Evolutionary conservation across 2,797 vertebrate genomes (phyloP).

Genomic region (Thunnus albacares): DNA sequence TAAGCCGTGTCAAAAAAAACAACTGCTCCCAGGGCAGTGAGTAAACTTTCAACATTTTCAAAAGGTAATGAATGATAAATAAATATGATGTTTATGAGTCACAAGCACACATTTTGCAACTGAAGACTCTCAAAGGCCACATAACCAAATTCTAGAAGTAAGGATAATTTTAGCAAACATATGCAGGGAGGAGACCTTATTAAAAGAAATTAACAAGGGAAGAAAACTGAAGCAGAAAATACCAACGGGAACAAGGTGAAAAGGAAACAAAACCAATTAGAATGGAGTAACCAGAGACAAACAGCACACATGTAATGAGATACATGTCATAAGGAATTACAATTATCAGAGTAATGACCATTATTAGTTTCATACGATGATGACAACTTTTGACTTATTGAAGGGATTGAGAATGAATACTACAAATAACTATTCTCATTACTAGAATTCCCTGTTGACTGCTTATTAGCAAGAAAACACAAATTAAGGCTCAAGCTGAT

Average conservation of each 20-base stretch:
- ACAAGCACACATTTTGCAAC: slow-evolving; percentile 20
- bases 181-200: not conserved
- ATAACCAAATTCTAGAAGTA: slow-evolving; percentile 25
- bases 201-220: slow-evolving; percentile 23
- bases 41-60: slow-evolving; percentile 35
- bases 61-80: slow-evolving; percentile 37
- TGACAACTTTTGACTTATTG: not conserved
- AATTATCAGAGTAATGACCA: not conserved
- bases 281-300: not conserved
- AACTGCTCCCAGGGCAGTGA: slow-evolving; percentile 11
- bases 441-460: not conserved
- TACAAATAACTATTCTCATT: not conserved
- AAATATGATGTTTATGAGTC: slow-evolving; percentile 45
- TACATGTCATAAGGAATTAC: not conserved
- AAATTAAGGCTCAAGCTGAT: no score
- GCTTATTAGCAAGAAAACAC: no score
- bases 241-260: not conserved
- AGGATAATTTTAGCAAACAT: slow-evolving; percentile 23
- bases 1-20: slow-evolving; percentile 1
- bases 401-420: not conserved
- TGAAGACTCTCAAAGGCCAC: slow-evolving; percentile 45
- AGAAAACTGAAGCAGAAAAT: not conserved
- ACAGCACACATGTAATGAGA: not conserved
- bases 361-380: not conserved
- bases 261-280: slow-evolving; percentile 2